Evolutionary conservation across 2,888 invertebrate genomes (phyloP), one percentile per base, ranked within the genome.

Genomic region (Aplocera efformata): DNA sequence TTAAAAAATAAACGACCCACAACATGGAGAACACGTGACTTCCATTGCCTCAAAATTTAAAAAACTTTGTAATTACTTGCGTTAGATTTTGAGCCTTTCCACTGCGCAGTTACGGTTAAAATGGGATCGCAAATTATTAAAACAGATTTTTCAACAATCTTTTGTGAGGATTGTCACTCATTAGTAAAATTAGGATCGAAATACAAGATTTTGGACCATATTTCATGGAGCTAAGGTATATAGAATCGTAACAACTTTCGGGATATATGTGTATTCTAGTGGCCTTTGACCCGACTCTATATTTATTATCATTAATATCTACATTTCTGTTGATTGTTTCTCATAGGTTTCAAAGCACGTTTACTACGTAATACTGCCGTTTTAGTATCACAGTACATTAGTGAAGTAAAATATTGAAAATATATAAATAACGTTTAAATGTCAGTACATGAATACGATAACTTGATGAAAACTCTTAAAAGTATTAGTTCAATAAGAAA

Each of bases 21-120:
- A 67, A 58, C 68, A 69, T 66, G 63, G 69, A 57, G 67, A 67
- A 77, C 83, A 82, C 74, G 79, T 81, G 80, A 62, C 74, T 73
- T 76, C 75, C 67, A 56, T 61, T 44, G 69, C 58, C 60, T 76
- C 69, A 70, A 73, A 65, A 8, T 55, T 43, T 53, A 49, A 57
- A 65, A 59, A 46, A 60, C 58, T 57, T 56, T 55, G 46, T 31
- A 37, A 51, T 49, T 51, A n/a, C n/a, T n/a, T n/a, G n/a, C n/a
- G n/a, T 44, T 22, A 10, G 50, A 56, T 49, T 55, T 55, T 44
- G 33, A 39, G 8, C 41, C 40, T 32, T 56, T 37, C 26, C 1
- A n/a, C n/a, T n/a, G n/a, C n/a, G n/a, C n/a, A n/a, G 6, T 34
- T 56, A 67, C 27, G 53, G 57, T 55, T 40, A 42, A 66, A 56